Base-by-base conservation (phyloP, 2,113 vertebrate species). In the Daphoenositta chrysoptera region DNA sequence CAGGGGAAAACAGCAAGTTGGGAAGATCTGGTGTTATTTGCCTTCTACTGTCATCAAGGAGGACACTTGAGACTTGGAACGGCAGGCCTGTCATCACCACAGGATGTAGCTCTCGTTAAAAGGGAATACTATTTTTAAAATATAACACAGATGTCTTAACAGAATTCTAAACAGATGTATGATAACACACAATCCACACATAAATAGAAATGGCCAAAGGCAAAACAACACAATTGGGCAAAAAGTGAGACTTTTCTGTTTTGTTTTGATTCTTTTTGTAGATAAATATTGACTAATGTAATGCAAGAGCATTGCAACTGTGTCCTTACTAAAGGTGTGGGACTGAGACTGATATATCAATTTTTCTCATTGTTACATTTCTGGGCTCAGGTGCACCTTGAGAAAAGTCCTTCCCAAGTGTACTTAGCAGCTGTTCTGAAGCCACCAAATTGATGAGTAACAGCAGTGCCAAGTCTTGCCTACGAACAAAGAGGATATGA, bases 381-480 rank as follows among this genome's bases (percentile, higher is more conserved):
- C 76, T 83, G 88, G 64, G 50, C 44, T 88, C 44, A 93, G 83
- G 76, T 86, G 76, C 40, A 95, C 68, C 28, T 90, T 87, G 76
- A 90, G 66, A 76, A 92, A 90, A 83, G 68, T 87, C 84, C 60
- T 95, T 91, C 91, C 64, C 3, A 3, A 71, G 30, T 19, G 17
- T 83, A 81, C 72, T 90, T 70, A 93, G 79, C 77, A 94, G 56
- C 58, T 77, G 51, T 66, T 85, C 87, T 90, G 82, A 76, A 90
- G 75, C 27, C 71, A 95, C 82, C 50, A 90, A 96, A 96, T 66
- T 90, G 90, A 88, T 88, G 76, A 90, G 33, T 71, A 96, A 77
- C 75, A 94, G 91, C 84, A 91, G 45, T 79, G 87, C 87, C 85
- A 86, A 77, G 45, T 35, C 82, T 95, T 30, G 64, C 68, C 68